A percentile compares a stretch with the other conserved stretches of the same genome.
Conservation (phyloP, 64 coral and sea anemone genomes). For the Montipora efflorescens region DNA sequence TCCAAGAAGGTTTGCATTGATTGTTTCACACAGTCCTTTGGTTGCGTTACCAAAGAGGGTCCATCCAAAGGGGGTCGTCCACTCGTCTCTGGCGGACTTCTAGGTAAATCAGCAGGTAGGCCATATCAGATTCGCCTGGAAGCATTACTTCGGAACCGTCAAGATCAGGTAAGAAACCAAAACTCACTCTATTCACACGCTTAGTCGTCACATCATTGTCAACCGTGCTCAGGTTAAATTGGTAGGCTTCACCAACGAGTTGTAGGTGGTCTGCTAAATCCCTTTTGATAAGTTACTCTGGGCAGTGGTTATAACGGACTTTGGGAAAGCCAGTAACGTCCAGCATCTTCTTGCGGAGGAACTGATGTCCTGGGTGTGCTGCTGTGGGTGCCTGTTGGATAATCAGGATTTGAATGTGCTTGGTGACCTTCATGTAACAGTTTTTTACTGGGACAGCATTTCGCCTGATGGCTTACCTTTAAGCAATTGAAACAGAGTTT, state of each 20-base stretch:
- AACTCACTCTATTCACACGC: background rate
- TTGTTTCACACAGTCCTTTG: background rate
- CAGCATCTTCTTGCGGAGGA: background rate
- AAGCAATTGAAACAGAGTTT: background rate
- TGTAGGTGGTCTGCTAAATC: constrained; percentile 19
- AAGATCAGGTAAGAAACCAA: constrained; percentile 1
- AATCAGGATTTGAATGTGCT: background rate
- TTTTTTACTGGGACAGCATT: background rate
- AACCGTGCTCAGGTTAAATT: background rate
- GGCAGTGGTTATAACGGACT: background rate
- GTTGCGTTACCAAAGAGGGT: constrained; percentile 27
- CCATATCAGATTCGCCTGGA: constrained; percentile 33
- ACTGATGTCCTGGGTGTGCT: background rate
- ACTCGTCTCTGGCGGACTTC: constrained; percentile 38
- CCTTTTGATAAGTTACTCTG: constrained; percentile 19
- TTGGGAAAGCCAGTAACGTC: too few species aligned
- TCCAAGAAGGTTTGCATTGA: constrained; percentile 26
- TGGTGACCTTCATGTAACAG: background rate
- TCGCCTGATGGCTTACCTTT: background rate
- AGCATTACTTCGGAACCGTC: background rate
- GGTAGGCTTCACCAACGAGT: constrained; percentile 9
- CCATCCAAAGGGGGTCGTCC: constrained; percentile 30
- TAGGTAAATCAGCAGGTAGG: constrained; percentile 27
- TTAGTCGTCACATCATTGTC: background rate
- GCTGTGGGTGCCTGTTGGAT: background rate